Evolutionary conservation across 2,797 vertebrate species (phyloP).

Genomic region (Uromys caudimaculatus): DNA sequence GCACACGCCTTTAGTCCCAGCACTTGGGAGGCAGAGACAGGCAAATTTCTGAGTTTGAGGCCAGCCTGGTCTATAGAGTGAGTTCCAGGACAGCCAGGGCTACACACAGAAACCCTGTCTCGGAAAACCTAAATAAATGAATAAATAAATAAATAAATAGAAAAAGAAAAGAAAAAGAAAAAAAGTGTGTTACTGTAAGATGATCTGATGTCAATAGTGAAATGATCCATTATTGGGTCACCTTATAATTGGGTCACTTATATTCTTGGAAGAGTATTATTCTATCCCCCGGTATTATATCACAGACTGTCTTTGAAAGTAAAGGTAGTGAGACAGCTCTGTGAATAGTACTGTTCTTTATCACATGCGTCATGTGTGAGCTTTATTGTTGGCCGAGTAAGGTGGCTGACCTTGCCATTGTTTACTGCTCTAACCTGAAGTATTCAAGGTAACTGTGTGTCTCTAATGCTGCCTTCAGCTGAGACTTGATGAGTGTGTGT

Average conservation of each 20-base stretch:
- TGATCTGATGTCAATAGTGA: neutral
- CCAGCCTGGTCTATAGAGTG: too few species aligned
- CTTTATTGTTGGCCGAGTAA: neutral
- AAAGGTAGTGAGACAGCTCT: neutral
- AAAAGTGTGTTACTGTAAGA: neutral
- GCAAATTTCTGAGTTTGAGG: too few species aligned
- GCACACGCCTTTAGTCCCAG: too few species aligned
- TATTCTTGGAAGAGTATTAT: neutral
- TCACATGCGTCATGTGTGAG: neutral
- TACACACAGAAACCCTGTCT: too few species aligned
- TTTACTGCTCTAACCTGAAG: neutral
- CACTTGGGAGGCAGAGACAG: too few species aligned
- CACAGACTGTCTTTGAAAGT: neutral
- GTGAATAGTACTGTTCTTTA: neutral
- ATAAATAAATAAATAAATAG: too few species aligned
- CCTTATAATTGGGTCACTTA: neutral
- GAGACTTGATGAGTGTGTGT: neutral
- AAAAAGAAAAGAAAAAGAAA: too few species aligned
- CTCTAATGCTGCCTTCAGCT: neutral
- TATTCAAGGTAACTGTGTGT: neutral
- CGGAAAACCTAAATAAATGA: too few species aligned
- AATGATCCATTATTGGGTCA: neutral
- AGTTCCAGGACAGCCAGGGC: too few species aligned
- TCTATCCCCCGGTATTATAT: neutral
- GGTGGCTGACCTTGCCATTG: neutral